Percentiles rank a stretch among this genome's conserved stretches.
phyloP scores from a whole-genome alignment of 1,140 invertebrate genomes.

The Eupeodes corollae region DNA sequence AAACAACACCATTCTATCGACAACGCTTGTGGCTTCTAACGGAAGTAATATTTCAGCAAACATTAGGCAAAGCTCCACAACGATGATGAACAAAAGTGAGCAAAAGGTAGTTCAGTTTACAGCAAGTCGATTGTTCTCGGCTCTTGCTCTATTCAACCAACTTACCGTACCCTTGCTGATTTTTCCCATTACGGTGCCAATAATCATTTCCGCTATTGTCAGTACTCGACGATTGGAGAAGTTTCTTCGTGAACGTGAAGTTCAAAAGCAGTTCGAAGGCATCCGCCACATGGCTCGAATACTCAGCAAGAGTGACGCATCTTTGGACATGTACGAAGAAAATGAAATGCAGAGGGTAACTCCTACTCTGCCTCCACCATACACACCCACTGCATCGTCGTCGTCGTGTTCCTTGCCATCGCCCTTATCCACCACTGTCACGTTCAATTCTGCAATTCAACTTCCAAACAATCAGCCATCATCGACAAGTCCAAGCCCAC shows the following conservation, averaged over 20 bases:
- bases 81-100: constrained; percentile 13
- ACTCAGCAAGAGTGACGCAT: constrained; percentile 34
- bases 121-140: constrained; percentile 60
- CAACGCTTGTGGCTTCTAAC: constrained; percentile 2
- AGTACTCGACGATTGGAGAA: constrained; percentile 53
- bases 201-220: constrained; percentile 63
- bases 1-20: constrained; percentile 4
- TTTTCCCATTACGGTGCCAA: constrained; percentile 65
- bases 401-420: not conserved
- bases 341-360: not conserved
- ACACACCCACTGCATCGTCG: too few relatives aligned
- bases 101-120: constrained; percentile 39
- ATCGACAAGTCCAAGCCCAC: not conserved
- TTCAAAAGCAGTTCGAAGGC: constrained; percentile 43
- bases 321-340: constrained; percentile 32
- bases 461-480: not conserved
- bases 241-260: constrained; percentile 56
- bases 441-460: not conserved
- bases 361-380: not conserved
- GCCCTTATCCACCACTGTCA: not conserved
- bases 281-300: constrained; percentile 33
- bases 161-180: constrained; percentile 67
- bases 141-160: constrained; percentile 68
- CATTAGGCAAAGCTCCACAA: not conserved
- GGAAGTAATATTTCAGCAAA: not conserved